Evolutionary conservation across 92 coral and sea anemone genomes (phyloP), one percentile per base, ranked within the genome.

Genomic region (Isaurus tuberculatus): DNA sequence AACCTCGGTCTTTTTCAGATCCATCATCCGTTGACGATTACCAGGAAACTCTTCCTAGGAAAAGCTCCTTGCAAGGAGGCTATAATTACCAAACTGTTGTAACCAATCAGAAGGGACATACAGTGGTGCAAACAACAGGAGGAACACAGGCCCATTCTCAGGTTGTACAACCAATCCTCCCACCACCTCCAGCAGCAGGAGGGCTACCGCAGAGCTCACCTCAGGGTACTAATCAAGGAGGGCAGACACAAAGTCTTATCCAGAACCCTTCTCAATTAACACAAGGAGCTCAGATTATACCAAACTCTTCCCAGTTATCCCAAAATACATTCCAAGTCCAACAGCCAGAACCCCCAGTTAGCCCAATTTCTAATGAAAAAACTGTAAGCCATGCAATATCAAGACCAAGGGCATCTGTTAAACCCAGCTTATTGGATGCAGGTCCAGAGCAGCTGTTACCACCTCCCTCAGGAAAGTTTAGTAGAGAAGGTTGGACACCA

Each of bases 401-500:
- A 25, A 80, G 97, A 80, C 97, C 97, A 4, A 72, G 94, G 33
- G 97, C 94, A 26, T 25, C 88, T 23, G 85, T 91, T 22, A 93
- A 93, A 81, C 85, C 91, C 46, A 90, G 94, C 74, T 78, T 93
- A 14, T 82, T 93, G 43, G 97, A 93, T 55, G 85, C 73, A 26
- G 91, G 66, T 9, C 97, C 97, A 63, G 97, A 94, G 33, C 94
- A 91, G 89, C 86, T 93, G 66, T 60, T 93, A 27, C 97, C 97
- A 10, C 97, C 97, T 2, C 97, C 97, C 14, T 89, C 97, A 6
- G 94, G 97, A 26, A 88, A 91, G 57, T 91, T 90, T 74, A 74
- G 91, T 32, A 88, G 94, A 19, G 94, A 92, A 64, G 94, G 94
- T 10, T 91, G 88, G 82, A 83, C 90, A 66, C 89, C 92, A 30